These are phyloP conservation scores for Plestiodon gilberti DNA, from an alignment of 2,113 vertebrate species.

Conservation along the genomic window DNA sequence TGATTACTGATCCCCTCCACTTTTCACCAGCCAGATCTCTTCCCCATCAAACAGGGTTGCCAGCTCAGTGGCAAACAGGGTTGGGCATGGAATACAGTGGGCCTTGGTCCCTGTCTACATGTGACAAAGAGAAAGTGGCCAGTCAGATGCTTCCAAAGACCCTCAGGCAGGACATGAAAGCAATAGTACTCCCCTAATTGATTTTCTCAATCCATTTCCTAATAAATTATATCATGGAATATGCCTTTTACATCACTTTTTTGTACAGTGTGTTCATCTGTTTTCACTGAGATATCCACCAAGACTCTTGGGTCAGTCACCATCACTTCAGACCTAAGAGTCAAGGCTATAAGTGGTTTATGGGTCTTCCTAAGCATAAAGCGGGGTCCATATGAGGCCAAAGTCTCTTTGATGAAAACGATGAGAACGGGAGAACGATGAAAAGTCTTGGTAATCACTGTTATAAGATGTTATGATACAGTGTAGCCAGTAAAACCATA, in stretches of 20 bases:
- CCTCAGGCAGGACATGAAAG: neutral
- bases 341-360: neutral
- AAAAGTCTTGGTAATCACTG: neutral
- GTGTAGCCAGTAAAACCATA: conserved; percentile 51
- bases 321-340: neutral
- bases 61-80: neutral
- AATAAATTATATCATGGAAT: neutral
- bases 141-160: neutral
- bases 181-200: neutral
- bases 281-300: too few relatives aligned
- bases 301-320: neutral
- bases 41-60: neutral
- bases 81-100: neutral
- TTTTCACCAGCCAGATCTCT: neutral
- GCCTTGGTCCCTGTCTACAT: neutral
- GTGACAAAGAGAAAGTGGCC: neutral
- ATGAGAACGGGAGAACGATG: neutral
- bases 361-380: neutral
- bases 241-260: neutral
- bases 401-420: too few relatives aligned
- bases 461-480: conserved; percentile 58
- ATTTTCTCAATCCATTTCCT: too few relatives aligned
- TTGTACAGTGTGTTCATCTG: neutral
- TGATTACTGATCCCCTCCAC: neutral
- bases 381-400: neutral